phyloP scores from a whole-genome alignment of 1,140 invertebrate genomes.

The Brachionus plicatilis region DNA sequence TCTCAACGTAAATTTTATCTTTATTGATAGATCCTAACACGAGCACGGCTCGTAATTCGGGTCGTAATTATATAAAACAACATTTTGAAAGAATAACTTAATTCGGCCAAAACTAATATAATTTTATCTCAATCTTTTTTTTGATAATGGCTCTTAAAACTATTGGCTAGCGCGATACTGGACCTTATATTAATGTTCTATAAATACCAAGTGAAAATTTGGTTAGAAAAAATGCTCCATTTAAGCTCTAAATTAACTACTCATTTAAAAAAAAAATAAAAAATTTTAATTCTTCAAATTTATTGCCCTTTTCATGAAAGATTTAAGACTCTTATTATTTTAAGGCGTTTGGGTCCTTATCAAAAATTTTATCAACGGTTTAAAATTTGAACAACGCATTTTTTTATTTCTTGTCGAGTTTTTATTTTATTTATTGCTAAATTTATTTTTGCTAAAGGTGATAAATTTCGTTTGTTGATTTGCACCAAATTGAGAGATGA shows the following conservation, averaged over 20 bases:
- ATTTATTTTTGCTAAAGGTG: slow-evolving; percentile 58
- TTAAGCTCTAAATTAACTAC: background rate
- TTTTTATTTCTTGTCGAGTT: background rate
- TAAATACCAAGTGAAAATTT: background rate
- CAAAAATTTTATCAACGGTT: background rate
- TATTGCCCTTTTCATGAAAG: background rate
- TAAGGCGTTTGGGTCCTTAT: background rate
- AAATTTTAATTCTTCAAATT: background rate
- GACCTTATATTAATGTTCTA: background rate
- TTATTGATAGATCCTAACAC: background rate
- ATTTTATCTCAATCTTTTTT: background rate
- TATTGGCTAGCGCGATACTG: background rate
- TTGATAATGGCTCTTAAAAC: background rate
- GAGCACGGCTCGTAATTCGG: background rate
- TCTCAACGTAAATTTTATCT: slow-evolving; percentile 34
- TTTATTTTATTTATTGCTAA: background rate
- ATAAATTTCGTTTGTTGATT: slow-evolving; percentile 86
- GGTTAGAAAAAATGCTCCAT: background rate
- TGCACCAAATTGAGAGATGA: slow-evolving; percentile 91
- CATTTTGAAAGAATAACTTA: background rate
- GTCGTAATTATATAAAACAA: background rate
- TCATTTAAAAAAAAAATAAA: background rate
- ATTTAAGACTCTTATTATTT: slow-evolving; percentile 1
- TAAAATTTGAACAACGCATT: background rate
- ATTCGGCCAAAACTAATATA: background rate